These are phyloP conservation scores for Paramacrobiotus metropolitanus DNA, from an alignment of 1,140 invertebrate genomes.

Conservation along the genomic window DNA sequence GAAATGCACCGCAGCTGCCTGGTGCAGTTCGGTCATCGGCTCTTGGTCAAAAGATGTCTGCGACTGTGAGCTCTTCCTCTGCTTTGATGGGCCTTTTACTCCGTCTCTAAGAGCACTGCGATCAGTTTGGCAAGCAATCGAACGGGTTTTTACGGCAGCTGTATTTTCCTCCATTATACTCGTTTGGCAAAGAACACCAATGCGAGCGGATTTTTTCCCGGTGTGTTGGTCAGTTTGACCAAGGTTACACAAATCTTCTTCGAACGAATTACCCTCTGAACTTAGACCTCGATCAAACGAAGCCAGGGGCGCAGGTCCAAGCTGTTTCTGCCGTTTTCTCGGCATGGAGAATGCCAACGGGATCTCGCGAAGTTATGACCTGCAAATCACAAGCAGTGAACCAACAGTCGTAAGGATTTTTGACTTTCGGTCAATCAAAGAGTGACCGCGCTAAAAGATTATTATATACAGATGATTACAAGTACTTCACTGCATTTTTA, in stretches of 20 bases:
- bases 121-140: not conserved
- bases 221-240: not conserved
- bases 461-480: no score
- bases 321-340: not conserved
- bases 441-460: no score
- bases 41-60: not conserved
- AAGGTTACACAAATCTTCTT: not conserved
- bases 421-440: no score
- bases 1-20: not conserved
- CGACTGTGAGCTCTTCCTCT: not conserved
- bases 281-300: not conserved
- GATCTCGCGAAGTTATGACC: no score
- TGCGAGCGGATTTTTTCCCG: not conserved
- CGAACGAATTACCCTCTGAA: not conserved
- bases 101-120: not conserved
- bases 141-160: not conserved
- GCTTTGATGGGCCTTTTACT: not conserved
- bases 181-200: not conserved
- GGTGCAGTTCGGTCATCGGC: not conserved
- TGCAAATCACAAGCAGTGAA: no score
- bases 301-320: not conserved
- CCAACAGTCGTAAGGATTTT: no score
- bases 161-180: not conserved
- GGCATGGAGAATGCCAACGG: not conserved
- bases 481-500: no score